phyloP scores from a whole-genome alignment of 2,888 invertebrate species.

The Cataglyphis albicans region DNA sequence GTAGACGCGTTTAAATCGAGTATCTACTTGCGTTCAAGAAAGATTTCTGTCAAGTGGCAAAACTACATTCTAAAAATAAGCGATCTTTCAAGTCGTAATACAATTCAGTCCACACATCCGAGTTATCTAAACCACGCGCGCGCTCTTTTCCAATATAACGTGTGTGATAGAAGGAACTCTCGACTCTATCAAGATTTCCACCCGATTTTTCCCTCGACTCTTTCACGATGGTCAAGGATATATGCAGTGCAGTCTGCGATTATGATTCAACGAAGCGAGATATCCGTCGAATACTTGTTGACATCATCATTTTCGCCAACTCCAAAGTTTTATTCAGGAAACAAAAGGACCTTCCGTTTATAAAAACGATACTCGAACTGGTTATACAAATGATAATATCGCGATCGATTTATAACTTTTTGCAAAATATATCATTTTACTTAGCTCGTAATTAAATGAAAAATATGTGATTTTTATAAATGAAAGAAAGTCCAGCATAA shows the following conservation, averaged over 20 bases:
- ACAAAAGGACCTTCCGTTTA: slow-evolving; percentile 15
- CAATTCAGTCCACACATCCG: slow-evolving; percentile 13
- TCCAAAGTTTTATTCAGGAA: slow-evolving; percentile 25
- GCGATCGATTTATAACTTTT: slow-evolving; percentile 6
- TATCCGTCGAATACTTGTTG: slow-evolving; percentile 23
- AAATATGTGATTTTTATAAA: slow-evolving; percentile 37
- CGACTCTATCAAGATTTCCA: slow-evolving; percentile 10
- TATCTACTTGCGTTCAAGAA: slow-evolving; percentile 20
- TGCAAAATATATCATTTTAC: neutral
- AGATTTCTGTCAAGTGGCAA: slow-evolving; percentile 10
- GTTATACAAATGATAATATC: neutral
- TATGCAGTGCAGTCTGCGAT: neutral
- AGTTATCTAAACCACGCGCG: slow-evolving; percentile 4
- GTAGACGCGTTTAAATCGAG: neutral
- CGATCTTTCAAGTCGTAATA: slow-evolving; percentile 16
- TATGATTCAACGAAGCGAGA: slow-evolving; percentile 32
- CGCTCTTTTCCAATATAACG: neutral
- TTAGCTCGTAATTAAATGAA: slow-evolving; percentile 11
- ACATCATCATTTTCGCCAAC: slow-evolving; percentile 12
- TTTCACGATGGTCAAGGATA: slow-evolving; percentile 1
- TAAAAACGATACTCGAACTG: slow-evolving; percentile 27
- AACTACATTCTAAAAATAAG: slow-evolving; percentile 21
- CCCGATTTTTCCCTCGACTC: slow-evolving; percentile 10
- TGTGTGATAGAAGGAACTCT: slow-evolving; percentile 14
- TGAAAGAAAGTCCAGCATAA: slow-evolving; percentile 2